A percentile compares a stretch with the other conserved stretches of the same genome.
Evolutionary conservation across 2,888 invertebrate species (phyloP).

Genomic region (Mimas tiliae): DNA sequence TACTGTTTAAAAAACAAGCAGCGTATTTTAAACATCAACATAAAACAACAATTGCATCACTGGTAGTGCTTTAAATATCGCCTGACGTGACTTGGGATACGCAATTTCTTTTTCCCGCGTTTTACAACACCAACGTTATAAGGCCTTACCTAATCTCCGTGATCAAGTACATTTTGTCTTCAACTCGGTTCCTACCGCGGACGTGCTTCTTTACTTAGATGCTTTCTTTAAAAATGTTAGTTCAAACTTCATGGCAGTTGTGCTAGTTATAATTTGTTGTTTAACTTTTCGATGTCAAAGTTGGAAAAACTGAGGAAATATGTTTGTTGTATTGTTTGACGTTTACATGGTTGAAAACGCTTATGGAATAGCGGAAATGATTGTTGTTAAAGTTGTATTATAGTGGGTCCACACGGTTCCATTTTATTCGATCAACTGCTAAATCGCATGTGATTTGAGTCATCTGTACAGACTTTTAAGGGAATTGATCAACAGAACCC

Average conservation of each 20-base stretch:
- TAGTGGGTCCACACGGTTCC: neutral
- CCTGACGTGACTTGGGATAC: conserved; percentile 25
- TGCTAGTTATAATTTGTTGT: neutral
- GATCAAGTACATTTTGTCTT: conserved; percentile 23
- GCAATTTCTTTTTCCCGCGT: conserved; percentile 15
- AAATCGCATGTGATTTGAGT: no score
- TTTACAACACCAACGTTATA: conserved; percentile 10
- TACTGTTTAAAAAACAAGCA: neutral
- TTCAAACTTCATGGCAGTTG: neutral
- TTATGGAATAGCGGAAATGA: neutral
- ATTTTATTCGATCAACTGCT: no score
- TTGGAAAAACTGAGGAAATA: neutral
- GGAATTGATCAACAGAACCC: no score
- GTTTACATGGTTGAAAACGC: neutral
- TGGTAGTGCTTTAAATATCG: conserved; percentile 17
- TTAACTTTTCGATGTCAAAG: conserved; percentile 9
- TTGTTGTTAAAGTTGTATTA: neutral
- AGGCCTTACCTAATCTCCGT: conserved; percentile 10
- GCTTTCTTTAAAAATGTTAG: conserved; percentile 9
- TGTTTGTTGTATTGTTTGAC: neutral
- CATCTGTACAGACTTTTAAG: no score
- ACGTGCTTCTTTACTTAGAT: conserved; percentile 17
- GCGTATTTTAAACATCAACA: conserved; percentile 17
- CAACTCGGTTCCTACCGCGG: conserved; percentile 11
- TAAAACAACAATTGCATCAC: conserved; percentile 17